phyloP scores from a whole-genome alignment of 1,140 invertebrate species.

The Saccostrea echinata region DNA sequence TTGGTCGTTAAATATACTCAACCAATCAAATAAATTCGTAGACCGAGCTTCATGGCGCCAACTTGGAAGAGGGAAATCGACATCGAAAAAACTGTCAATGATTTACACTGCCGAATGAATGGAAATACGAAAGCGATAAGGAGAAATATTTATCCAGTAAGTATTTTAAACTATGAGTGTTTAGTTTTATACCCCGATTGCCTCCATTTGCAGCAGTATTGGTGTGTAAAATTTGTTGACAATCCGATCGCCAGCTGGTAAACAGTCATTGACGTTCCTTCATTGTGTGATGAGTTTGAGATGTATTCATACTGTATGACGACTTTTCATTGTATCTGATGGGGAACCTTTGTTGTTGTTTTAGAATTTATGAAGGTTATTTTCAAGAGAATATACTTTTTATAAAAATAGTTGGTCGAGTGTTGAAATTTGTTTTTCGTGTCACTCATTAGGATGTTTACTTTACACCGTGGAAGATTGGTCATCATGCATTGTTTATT shows the following conservation, averaged over 20 bases:
- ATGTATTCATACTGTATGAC: too few species aligned
- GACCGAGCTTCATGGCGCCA: slow-evolving; percentile 62
- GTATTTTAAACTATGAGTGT: background rate
- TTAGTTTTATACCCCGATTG: background rate
- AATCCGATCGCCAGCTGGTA: background rate
- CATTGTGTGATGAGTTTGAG: background rate
- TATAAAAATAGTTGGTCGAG: too few species aligned
- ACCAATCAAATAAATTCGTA: slow-evolving; percentile 51
- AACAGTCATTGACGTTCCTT: background rate
- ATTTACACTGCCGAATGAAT: background rate
- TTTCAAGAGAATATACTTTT: too few species aligned
- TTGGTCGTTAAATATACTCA: slow-evolving; percentile 26
- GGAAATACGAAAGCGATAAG: slow-evolving; percentile 7
- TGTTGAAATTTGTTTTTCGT: too few species aligned
- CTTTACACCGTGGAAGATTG: too few species aligned
- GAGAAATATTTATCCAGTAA: background rate
- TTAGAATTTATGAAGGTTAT: too few species aligned
- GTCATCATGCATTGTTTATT: too few species aligned
- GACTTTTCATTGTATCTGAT: too few species aligned
- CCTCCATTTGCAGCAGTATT: background rate
- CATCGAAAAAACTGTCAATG: slow-evolving; percentile 31
- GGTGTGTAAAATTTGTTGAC: background rate
- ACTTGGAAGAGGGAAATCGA: slow-evolving; percentile 58
- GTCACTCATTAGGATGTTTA: too few species aligned
- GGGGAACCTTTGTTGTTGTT: too few species aligned